Conservation (phyloP, 2,797 vertebrate genomes). For the Clarias fuscus region DNA sequence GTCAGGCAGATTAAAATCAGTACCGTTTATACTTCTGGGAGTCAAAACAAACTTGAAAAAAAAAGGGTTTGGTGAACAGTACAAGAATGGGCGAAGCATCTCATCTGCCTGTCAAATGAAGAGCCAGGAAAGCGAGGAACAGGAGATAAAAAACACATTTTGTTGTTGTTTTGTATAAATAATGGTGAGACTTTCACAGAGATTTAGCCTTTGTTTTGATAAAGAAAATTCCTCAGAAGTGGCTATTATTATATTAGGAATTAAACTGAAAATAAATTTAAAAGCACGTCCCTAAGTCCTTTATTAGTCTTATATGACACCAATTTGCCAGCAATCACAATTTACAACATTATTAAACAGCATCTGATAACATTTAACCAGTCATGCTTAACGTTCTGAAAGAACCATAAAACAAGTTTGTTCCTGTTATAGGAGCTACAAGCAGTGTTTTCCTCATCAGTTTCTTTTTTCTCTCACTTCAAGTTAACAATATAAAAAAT, state of each 20-base stretch:
- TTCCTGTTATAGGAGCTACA: not conserved
- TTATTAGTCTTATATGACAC: not conserved
- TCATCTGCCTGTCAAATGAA: not conserved
- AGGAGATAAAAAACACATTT: not conserved
- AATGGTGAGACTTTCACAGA: not conserved
- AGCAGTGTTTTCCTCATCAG: not conserved
- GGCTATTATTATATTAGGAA: not conserved
- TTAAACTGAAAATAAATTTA: not conserved
- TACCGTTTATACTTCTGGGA: not conserved
- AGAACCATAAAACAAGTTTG: conserved; percentile 6
- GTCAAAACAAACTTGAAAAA: not conserved
- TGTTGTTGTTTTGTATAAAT: not conserved
- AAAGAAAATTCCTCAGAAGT: not conserved
- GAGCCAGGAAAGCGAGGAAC: not conserved
- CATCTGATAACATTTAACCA: not conserved
- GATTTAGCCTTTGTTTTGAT: not conserved
- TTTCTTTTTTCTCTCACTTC: not conserved
- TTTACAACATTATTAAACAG: not conserved
- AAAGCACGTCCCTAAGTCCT: not conserved
- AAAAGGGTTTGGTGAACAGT: not conserved
- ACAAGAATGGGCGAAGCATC: not conserved
- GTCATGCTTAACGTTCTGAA: not conserved
- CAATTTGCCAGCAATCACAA: not conserved
- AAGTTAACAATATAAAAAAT: not conserved
- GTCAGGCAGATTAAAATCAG: conserved; percentile 4